A percentile compares a stretch with the other conserved stretches of the same genome.
phyloP scores from a whole-genome alignment of 1,140 invertebrate species.

The Drepana arcuata region DNA sequence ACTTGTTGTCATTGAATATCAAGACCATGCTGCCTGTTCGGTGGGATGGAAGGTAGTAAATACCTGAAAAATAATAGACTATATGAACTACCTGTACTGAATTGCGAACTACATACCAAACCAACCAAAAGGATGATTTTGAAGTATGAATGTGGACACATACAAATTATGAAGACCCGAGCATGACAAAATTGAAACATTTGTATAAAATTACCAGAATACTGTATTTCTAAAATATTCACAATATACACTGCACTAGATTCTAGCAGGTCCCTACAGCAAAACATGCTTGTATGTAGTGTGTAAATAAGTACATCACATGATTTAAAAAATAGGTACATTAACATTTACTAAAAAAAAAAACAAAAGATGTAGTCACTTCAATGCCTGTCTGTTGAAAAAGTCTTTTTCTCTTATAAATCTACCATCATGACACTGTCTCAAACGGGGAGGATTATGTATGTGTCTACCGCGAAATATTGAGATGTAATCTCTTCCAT shows the following conservation, averaged over 20 bases:
- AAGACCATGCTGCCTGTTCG: slow-evolving; percentile 60
- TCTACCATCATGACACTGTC: slow-evolving; percentile 58
- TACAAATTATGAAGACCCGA: slow-evolving; percentile 6
- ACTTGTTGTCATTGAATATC: slow-evolving; percentile 65
- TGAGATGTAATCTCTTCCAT: slow-evolving; percentile 58
- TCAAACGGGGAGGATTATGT: slow-evolving; percentile 50
- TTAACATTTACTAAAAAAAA: slow-evolving; percentile 3
- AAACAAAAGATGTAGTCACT: slow-evolving; percentile 32
- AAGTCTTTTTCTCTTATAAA: slow-evolving; percentile 61
- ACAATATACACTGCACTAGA: slow-evolving; percentile 36
- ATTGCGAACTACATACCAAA: too few species aligned
- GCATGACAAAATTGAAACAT: too few species aligned
- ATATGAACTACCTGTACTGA: too few species aligned
- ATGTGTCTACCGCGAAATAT: slow-evolving; percentile 60
- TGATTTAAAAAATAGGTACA: slow-evolving; percentile 37
- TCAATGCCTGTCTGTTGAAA: slow-evolving; percentile 29
- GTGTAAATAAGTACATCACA: slow-evolving; percentile 59
- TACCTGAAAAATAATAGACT: slow-evolving; percentile 59
- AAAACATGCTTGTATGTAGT: slow-evolving; percentile 49
- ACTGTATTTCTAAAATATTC: slow-evolving; percentile 61
- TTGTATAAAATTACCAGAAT: slow-evolving; percentile 40
- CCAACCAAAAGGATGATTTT: too few species aligned
- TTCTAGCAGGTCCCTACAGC: slow-evolving; percentile 56
- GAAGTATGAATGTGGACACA: too few species aligned
- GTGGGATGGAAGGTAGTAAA: slow-evolving; percentile 59